A percentile compares a stretch with the other conserved stretches of the same genome.
phyloP scores from a whole-genome alignment of 2,113 vertebrate species.

The Sakesphorus luctuosus region DNA sequence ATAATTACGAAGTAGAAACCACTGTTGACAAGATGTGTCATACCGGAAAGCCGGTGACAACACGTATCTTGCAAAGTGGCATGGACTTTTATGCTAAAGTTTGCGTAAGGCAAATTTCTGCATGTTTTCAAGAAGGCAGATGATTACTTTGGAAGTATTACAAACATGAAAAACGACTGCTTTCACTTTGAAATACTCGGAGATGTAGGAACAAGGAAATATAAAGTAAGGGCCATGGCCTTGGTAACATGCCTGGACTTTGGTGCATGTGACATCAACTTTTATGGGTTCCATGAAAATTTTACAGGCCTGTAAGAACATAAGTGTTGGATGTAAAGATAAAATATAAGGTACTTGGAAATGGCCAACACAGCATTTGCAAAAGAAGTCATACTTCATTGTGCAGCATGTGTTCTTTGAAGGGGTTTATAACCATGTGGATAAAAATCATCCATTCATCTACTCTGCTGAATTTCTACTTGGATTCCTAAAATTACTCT shows the following conservation, averaged over 20 bases:
- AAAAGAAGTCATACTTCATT: background rate
- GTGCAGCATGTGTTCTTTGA: background rate
- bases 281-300: background rate
- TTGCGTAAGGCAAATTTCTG: background rate
- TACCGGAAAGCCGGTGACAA: background rate
- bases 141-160: background rate
- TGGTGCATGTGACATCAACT: background rate
- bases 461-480: background rate
- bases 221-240: background rate
- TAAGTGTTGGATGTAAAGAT: background rate
- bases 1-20: background rate
- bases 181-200: background rate
- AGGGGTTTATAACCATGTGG: background rate
- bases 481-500: background rate
- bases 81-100: background rate
- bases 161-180: background rate
- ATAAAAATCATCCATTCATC: background rate
- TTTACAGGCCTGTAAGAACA: background rate
- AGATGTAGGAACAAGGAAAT: background rate
- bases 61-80: background rate
- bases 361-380: background rate
- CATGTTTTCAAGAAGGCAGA: background rate
- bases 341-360: background rate
- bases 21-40: background rate
- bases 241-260: background rate